Base-by-base conservation (phyloP, 2,888 invertebrate genomes). In the Xanthorhoe spadicearia region DNA sequence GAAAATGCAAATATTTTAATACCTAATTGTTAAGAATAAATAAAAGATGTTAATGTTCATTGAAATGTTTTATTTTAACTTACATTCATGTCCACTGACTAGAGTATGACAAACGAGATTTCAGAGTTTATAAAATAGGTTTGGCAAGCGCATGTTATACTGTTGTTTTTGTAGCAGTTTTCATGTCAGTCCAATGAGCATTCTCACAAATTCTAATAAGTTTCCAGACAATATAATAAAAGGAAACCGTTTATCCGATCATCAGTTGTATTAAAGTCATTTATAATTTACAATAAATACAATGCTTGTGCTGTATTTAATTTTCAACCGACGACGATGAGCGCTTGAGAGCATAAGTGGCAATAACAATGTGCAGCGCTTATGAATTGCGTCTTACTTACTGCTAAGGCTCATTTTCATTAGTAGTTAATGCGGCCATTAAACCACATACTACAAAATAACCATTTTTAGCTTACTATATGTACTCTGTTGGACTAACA, bases 81-180 rank as follows among this genome's bases (percentile, higher is more conserved):
- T 82, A 83, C 78, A 82, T 79, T 77, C 80, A 78, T 77, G 82
- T 84, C 82, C 77, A 75, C 75, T 84, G 84, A 84, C 84, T 84
- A 84, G 84, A 82, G 79, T 72, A 75, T 76, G 74, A 77, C 70
- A 79, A 78, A 77, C 76, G 80, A 80, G 79, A 81, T 81, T 80
- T 72, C 75, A 67, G 56, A 69, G 72, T 69, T 64, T 64, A 64
- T 66, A 53, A 57, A 74, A 64, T 68, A 70, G 67, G 70, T 76
- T 80, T 83, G 84, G 84, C 87, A 86, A 87, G 87, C 82, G 64
- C 50, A 58, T 28, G 52, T 53, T n/a, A 50, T 51, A 52, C 23
- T 57, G 50, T 17, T 56, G 55, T 52, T 48, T 13, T 64, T 53
- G 7, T 18, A 46, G 38, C 15, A 18, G 17, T 58, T 64, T 55